Evolutionary conservation across 2,888 invertebrate species (phyloP), one percentile per base, ranked within the genome.

Genomic region (Melieria omissa): DNA sequence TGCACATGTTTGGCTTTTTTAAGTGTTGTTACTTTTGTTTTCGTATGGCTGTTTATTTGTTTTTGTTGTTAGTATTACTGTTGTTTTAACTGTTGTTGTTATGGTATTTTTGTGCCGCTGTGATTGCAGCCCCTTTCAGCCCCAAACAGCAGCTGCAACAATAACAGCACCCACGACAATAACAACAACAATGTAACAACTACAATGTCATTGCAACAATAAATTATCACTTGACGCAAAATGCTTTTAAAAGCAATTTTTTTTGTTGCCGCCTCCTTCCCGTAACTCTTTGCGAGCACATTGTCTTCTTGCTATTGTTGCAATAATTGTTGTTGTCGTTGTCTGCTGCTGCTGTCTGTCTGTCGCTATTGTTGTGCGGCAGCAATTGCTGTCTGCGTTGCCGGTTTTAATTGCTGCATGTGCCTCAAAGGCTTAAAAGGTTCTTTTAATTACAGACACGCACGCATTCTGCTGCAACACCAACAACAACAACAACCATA

Each of bases 361-460:
- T 58, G 6, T 29, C 6, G 9, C 16, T 61, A 5, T 12, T 14
- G 5, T 46, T 44, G 44, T 14, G 1, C 8, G 52, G 52, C 45
- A 62, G 61, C 62, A 55, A 52, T 52, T 55, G 62, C 55, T 69
- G 62, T 69, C 62, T 60, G 67, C 67, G 67, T 67, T 67, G 67
- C 47, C 67, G 58, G 60, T 67, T 67, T 67, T 67, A 67, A 67
- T 67, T 67, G 67, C 60, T 67, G 49, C 49, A 49, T 67, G 62
- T 69, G 69, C 62, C 55, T 55, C 54, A 54, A 62, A 55, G 62
- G 69, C 62, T 69, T 69, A 69, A 69, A 69, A 69, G 69, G 69
- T 62, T 69, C 69, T 62, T 69, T 69, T 69, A 69, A 69, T 69
- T 69, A 55, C 62, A 69, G 4, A 45, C 62, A 63, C 62, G 54